These are phyloP conservation scores for Dicentrarchus labrax DNA, from an alignment of 2,113 vertebrate genomes.

Conservation along the genomic window DNA sequence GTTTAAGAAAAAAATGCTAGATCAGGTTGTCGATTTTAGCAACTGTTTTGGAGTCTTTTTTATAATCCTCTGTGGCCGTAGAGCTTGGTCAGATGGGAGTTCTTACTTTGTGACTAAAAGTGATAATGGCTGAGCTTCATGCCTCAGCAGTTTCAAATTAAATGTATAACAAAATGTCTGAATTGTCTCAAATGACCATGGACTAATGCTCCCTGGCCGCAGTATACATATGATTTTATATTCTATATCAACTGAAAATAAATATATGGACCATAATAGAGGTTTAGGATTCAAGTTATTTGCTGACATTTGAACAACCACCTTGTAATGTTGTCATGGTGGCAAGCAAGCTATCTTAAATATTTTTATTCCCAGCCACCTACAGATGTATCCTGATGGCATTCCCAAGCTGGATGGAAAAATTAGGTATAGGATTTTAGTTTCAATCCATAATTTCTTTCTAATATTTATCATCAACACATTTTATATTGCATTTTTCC, in stretches of 20 bases:
- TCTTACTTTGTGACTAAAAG: conserved; percentile 41
- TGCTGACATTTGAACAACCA: conserved; percentile 31
- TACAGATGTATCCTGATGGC: not conserved
- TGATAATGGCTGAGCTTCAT: conserved; percentile 54
- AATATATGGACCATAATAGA: conserved; percentile 10
- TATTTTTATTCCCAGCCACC: not conserved
- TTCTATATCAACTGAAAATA: conserved; percentile 27
- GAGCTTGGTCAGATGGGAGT: conserved; percentile 51
- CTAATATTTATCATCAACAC: not conserved
- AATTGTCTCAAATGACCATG: conserved; percentile 46
- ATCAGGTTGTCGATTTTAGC: conserved; percentile 51
- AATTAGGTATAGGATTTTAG: not conserved
- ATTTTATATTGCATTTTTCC: not conserved
- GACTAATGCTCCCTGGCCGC: conserved; percentile 15
- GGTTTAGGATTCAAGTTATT: conserved; percentile 1
- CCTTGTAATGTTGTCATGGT: not conserved
- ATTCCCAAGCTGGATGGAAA: conserved; percentile 5
- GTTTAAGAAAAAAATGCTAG: conserved; percentile 37
- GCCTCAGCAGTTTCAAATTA: conserved; percentile 61
- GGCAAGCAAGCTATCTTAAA: not conserved
- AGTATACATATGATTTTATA: conserved; percentile 6
- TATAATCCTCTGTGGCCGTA: conserved; percentile 46
- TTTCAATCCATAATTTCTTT: not conserved
- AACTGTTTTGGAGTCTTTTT: conserved; percentile 38
- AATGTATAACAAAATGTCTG: conserved; percentile 38